Conservation (phyloP, 2,888 invertebrate genomes). For the Dynastes tityus region DNA sequence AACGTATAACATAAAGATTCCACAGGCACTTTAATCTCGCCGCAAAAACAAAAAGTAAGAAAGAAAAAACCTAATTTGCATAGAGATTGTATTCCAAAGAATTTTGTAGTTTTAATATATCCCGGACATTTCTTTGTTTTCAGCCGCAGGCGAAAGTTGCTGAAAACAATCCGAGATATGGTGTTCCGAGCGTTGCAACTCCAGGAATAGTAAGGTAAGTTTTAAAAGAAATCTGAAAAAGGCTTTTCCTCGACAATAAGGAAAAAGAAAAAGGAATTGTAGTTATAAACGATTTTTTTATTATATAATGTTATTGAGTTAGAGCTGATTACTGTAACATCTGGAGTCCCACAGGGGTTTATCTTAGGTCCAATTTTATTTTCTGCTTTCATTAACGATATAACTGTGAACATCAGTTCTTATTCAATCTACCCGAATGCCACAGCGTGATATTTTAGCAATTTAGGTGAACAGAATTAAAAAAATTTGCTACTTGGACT, state of each 20-base stretch:
- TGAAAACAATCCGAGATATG: conserved; percentile 29
- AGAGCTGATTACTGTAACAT: neutral
- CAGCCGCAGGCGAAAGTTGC: neutral
- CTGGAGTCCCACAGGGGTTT: neutral
- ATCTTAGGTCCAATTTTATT: neutral
- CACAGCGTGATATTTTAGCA: too few species aligned
- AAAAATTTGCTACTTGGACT: too few species aligned
- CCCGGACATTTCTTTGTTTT: neutral
- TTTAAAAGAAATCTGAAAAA: conserved; percentile 17
- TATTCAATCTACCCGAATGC: too few species aligned
- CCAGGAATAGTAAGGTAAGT: conserved; percentile 39
- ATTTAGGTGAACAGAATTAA: too few species aligned
- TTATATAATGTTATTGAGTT: neutral
- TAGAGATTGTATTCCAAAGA: conserved; percentile 6
- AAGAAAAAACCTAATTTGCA: conserved; percentile 3
- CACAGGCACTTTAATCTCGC: neutral
- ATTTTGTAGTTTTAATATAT: conserved; percentile 31
- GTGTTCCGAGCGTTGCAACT: conserved; percentile 4
- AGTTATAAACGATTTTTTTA: neutral
- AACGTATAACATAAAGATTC: neutral
- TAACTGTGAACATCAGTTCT: too few species aligned
- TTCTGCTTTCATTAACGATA: neutral
- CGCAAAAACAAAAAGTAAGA: neutral
- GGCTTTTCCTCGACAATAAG: neutral
- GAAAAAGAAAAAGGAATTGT: neutral